These are phyloP conservation scores for Mixornis gularis DNA, from an alignment of 2,113 vertebrate genomes.

Conservation along the genomic window DNA sequence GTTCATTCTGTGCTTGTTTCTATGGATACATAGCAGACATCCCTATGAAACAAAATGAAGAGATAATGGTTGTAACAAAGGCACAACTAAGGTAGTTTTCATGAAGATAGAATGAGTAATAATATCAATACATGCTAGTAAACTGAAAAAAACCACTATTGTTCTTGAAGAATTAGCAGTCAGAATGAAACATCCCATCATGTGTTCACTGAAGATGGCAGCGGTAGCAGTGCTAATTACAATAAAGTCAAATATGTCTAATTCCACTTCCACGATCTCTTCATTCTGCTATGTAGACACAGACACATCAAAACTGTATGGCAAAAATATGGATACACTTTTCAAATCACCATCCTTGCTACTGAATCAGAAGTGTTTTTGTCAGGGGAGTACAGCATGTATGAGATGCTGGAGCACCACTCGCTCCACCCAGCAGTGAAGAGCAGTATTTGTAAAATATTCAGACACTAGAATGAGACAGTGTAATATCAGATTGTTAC, in stretches of 20 bases:
- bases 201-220: not conserved
- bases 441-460: not conserved
- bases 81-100: not conserved
- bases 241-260: not conserved
- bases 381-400: not conserved
- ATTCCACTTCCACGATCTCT: not conserved
- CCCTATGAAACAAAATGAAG: not conserved
- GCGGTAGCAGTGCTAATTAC: not conserved
- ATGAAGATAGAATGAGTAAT: not conserved
- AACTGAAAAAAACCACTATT: not conserved
- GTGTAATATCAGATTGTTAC: not conserved
- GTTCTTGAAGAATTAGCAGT: not conserved
- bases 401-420: not conserved
- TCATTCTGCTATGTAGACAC: not conserved
- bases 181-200: not conserved
- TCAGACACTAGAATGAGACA: not conserved
- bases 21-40: not conserved
- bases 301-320: not conserved
- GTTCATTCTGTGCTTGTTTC: constrained; percentile 3
- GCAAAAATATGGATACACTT: not conserved
- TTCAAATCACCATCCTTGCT: not conserved
- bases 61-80: not conserved
- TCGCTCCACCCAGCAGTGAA: not conserved
- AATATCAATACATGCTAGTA: not conserved
- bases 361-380: not conserved